phyloP scores from a whole-genome alignment of 2,797 vertebrate species.

The Phoxinus dragarum region DNA sequence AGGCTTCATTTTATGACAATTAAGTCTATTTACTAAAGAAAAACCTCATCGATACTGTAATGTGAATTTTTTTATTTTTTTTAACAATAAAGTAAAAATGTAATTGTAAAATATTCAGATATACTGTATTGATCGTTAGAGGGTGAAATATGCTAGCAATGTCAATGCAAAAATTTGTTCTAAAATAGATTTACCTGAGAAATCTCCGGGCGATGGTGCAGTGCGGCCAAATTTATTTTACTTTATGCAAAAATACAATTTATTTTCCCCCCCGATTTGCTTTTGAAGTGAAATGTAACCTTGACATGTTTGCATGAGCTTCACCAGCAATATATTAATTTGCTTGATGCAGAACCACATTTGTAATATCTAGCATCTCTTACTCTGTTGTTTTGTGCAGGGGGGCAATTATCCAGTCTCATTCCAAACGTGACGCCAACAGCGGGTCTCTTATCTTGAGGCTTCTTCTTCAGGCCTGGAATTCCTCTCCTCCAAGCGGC shows the following conservation, averaged over 20 bases:
- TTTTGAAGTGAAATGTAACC: not conserved
- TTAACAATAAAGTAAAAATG: not conserved
- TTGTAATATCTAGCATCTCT: constrained; percentile 47
- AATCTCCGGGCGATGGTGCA: too few relatives aligned
- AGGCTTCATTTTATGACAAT: not conserved
- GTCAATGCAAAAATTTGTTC: not conserved
- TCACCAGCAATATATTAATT: not conserved
- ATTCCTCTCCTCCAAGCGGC: constrained; percentile 91
- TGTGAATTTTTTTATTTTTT: not conserved
- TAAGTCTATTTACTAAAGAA: not conserved
- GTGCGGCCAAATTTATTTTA: not conserved
- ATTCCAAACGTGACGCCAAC: constrained; percentile 92
- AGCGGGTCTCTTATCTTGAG: constrained; percentile 90
- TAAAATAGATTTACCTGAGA: not conserved
- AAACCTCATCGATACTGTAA: not conserved
- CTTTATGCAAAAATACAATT: not conserved
- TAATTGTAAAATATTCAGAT: not conserved
- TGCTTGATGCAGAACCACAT: not conserved
- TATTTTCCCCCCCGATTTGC: not conserved
- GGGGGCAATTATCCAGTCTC: constrained; percentile 92
- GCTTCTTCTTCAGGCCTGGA: constrained; percentile 91
- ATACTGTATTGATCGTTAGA: not conserved
- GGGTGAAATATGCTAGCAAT: not conserved
- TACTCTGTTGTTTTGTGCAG: constrained; percentile 90
- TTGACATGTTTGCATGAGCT: not conserved